Evolutionary conservation across 2,888 invertebrate genomes (phyloP).

Genomic region (Fissipunctia ypsillon): DNA sequence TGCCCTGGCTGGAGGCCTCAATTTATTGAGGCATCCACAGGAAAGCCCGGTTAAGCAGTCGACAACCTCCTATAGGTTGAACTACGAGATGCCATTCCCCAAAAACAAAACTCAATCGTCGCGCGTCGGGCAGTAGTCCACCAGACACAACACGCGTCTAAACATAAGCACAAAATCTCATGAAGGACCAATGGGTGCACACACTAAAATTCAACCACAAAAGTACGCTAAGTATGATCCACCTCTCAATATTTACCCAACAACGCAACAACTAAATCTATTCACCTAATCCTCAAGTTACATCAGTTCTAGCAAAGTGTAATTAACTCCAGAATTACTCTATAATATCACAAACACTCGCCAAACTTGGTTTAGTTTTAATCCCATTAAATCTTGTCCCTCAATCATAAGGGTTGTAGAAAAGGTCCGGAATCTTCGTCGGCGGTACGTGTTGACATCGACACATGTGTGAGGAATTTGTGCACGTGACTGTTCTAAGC

Average conservation of each 20-base stretch:
- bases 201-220: not conserved
- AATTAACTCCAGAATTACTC: slow-evolving; percentile 54
- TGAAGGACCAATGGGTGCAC: not conserved
- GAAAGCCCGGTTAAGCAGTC: too few relatives aligned
- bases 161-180: too few relatives aligned
- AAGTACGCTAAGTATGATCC: slow-evolving; percentile 16
- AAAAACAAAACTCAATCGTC: too few relatives aligned
- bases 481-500: slow-evolving; percentile 53
- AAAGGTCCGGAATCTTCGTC: slow-evolving; percentile 62
- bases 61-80: too few relatives aligned
- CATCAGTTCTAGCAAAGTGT: slow-evolving; percentile 50
- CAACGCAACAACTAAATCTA: slow-evolving; percentile 50
- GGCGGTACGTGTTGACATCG: slow-evolving; percentile 58
- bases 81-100: too few relatives aligned
- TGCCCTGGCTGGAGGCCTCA: too few relatives aligned
- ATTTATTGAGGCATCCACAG: too few relatives aligned
- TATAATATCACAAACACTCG: slow-evolving; percentile 53
- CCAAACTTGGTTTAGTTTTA: slow-evolving; percentile 60
- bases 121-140: too few relatives aligned
- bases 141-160: too few relatives aligned
- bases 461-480: slow-evolving; percentile 49
- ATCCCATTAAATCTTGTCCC: slow-evolving; percentile 67
- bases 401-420: slow-evolving; percentile 63
- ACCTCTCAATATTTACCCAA: slow-evolving; percentile 39
- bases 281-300: slow-evolving; percentile 54